Conservation (phyloP, 2,888 invertebrate species). For the Yponomeuta plumbellus region DNA sequence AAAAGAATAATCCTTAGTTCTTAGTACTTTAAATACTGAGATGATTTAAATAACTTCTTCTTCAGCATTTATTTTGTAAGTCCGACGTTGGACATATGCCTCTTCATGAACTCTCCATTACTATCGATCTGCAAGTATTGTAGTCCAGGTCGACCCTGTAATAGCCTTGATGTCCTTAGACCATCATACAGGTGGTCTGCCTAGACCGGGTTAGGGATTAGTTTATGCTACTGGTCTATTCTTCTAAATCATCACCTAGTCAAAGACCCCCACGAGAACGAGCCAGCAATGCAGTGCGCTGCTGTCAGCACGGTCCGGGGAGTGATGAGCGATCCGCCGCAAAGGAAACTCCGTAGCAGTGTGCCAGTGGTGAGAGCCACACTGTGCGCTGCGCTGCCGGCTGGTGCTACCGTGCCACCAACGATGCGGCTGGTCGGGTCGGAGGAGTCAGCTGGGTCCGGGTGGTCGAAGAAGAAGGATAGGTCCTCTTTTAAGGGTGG, state of each 20-base stretch:
- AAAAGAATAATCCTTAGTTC: too few relatives aligned
- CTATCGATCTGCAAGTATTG: too few relatives aligned
- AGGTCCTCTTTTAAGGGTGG: constrained; percentile 33
- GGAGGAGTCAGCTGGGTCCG: constrained; percentile 26
- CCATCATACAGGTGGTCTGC: too few relatives aligned
- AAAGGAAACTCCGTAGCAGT: constrained; percentile 37
- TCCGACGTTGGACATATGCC: too few relatives aligned
- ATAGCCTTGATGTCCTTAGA: too few relatives aligned
- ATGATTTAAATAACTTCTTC: too few relatives aligned
- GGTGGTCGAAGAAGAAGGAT: constrained; percentile 44
- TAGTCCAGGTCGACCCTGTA: too few relatives aligned
- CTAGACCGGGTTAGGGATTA: too few relatives aligned
- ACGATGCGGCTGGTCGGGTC: constrained; percentile 43
- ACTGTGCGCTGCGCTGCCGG: constrained; percentile 48
- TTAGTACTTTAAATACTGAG: too few relatives aligned
- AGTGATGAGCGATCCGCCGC: constrained; percentile 48
- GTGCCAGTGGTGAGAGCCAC: constrained; percentile 40
- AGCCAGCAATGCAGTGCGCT: constrained; percentile 50
- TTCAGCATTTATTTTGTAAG: too few relatives aligned
- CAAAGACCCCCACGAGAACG: constrained; percentile 32
- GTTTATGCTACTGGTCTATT: too few relatives aligned
- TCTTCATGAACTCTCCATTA: too few relatives aligned
- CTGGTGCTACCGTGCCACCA: constrained; percentile 40
- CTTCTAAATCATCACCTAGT: constrained; percentile 26
- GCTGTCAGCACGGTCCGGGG: constrained; percentile 45